These are phyloP conservation scores for Drosophila suboccidentalis DNA, from an alignment of 2,888 invertebrate genomes.

Conservation along the genomic window DNA sequence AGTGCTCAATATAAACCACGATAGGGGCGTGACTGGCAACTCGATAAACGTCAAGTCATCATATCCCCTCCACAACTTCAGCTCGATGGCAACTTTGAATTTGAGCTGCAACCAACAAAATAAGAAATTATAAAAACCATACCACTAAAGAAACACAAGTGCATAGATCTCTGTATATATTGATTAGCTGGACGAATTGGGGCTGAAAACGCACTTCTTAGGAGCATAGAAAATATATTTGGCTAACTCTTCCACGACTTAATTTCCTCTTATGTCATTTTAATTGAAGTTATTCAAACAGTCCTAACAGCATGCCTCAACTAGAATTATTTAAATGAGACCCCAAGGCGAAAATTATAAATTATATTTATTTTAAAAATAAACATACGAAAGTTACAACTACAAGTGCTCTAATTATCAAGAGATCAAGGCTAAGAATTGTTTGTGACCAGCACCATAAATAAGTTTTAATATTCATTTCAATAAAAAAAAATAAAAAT, in stretches of 20 bases:
- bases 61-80: constrained; percentile 17
- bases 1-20: constrained; percentile 36
- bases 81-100: not conserved
- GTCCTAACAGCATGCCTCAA: not conserved
- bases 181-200: not conserved
- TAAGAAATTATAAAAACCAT: constrained; percentile 7
- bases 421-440: no score
- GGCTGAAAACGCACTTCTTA: not conserved
- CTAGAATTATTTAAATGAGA: no score
- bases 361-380: no score
- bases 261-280: not conserved
- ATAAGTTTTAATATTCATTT: no score
- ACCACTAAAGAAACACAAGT: constrained; percentile 41
- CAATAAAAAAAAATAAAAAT: no score
- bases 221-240: not conserved
- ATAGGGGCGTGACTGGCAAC: constrained; percentile 53
- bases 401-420: no score
- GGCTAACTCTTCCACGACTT: not conserved
- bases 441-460: no score
- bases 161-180: not conserved
- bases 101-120: constrained; percentile 12
- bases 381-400: no score
- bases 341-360: no score
- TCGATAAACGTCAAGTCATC: constrained; percentile 41
- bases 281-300: not conserved